phyloP scores from a whole-genome alignment of 2,888 invertebrate genomes.

The Pycnomerus fuliginosus region DNA sequence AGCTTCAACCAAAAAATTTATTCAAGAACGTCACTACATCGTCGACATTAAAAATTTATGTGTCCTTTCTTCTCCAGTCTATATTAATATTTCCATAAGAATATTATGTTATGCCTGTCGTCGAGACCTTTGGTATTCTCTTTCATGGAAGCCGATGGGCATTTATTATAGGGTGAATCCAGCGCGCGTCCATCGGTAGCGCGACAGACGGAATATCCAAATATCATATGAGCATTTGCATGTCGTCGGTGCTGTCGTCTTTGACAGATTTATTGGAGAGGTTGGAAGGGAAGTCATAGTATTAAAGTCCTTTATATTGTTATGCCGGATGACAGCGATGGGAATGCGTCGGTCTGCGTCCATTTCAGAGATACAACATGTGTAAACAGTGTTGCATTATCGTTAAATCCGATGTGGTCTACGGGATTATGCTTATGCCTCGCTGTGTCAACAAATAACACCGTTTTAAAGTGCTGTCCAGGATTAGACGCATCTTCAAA shows the following conservation, averaged over 20 bases:
- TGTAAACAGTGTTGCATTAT: conserved; percentile 32
- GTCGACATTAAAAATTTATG: conserved; percentile 42
- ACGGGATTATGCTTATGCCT: conserved; percentile 25
- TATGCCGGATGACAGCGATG: conserved; percentile 31
- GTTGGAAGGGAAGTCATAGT: conserved; percentile 29
- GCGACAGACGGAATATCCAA: conserved; percentile 22
- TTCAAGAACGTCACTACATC: conserved; percentile 14
- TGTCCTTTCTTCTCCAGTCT: conserved; percentile 46
- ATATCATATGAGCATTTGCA: conserved; percentile 47
- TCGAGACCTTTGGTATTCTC: conserved; percentile 33
- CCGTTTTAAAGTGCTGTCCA: conserved; percentile 16
- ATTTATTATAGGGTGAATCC: conserved; percentile 27
- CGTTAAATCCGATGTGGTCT: conserved; percentile 27
- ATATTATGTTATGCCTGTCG: conserved; percentile 52
- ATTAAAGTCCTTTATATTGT: conserved; percentile 49
- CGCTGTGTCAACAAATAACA: conserved; percentile 22
- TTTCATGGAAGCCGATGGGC: conserved; percentile 37
- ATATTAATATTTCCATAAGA: conserved; percentile 54
- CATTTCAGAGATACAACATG: conserved; percentile 30
- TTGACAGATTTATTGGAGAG: conserved; percentile 53
- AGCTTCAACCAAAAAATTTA: too few species aligned
- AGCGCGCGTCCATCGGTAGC: conserved; percentile 16
- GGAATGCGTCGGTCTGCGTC: conserved; percentile 25
- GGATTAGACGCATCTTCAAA: conserved; percentile 9
- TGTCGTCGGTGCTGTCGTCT: conserved; percentile 44